Base-by-base conservation (phyloP, 2,113 vertebrate genomes). In the Pluvialis apricaria region DNA sequence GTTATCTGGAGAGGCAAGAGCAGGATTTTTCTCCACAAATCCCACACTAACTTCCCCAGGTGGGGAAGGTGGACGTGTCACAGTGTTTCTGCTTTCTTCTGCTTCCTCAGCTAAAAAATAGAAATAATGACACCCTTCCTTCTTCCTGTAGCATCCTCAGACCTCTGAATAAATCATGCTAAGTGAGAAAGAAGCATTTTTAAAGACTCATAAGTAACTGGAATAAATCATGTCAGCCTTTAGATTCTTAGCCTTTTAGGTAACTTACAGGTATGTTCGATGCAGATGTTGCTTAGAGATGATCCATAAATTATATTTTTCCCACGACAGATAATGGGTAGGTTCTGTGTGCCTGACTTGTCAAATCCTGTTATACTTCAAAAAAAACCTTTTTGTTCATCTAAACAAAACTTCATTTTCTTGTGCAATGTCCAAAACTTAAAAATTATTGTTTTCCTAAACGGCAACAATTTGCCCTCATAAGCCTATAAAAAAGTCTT, bases 371-470 rank as follows among this genome's bases (percentile, higher is more conserved):
- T 44, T 83, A 64, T 68, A 51, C 20, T 80, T 58, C 5, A 66
- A 87, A 90, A 95, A 90, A 36, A 3, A 6, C 32, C 17, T 45
- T 77, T 68, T 49, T 82, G 24, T 76, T 76, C 18, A 47, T 91
- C 88, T 61, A 25, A 83, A 62, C 42, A 54, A 47, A 70, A 49
- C 1, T 69, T 38, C 24, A 34, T 76, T 91, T 95, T 73, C 62
- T 61, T 26, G 1, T 89, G 78, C 77, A 76, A 60, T 76, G 73
- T 84, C 88, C 80, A 94, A 95, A 96, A 88, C 26, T 47, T 93
- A 83, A 58, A 88, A 71, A 93, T 94, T 82, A 71, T 65, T 87
- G 9, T 86, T 96, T 96, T 95, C 65, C 45, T 93, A 52, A 93
- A 82, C 45, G 60, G 38, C 47, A 90, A 86, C 70, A 73, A 75